These are phyloP conservation scores for Erpobdella octoculata DNA, from an alignment of 2,888 invertebrate species.

Conservation along the genomic window DNA sequence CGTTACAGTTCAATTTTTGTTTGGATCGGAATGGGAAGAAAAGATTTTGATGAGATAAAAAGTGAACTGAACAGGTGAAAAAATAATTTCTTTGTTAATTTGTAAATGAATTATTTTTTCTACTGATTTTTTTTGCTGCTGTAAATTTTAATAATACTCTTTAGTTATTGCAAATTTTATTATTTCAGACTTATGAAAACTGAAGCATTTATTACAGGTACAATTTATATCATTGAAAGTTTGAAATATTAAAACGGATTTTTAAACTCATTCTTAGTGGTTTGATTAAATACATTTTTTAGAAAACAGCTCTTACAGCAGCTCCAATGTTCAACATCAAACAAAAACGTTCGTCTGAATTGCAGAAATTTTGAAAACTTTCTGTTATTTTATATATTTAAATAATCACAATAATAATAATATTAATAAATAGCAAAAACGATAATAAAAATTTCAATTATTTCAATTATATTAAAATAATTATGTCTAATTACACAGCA, in stretches of 20 bases:
- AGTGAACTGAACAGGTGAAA: constrained; percentile 18
- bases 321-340: no score
- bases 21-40: constrained; percentile 23
- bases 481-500: not conserved
- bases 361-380: no score
- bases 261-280: not conserved
- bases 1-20: constrained; percentile 21
- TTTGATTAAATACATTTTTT: not conserved
- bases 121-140: no score
- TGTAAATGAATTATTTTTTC: not conserved
- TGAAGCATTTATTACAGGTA: not conserved
- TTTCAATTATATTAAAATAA: not conserved
- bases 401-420: not conserved
- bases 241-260: no score
- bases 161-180: no score
- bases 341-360: no score
- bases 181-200: not conserved
- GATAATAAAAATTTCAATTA: not conserved
- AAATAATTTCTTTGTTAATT: not conserved
- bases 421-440: not conserved
- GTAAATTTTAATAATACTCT: no score
- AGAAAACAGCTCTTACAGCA: not conserved
- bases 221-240: not conserved
- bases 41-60: constrained; percentile 17
- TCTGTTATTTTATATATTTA: not conserved